Base-by-base conservation (phyloP, 1,140 invertebrate species). In the Liolophura sinensis region DNA sequence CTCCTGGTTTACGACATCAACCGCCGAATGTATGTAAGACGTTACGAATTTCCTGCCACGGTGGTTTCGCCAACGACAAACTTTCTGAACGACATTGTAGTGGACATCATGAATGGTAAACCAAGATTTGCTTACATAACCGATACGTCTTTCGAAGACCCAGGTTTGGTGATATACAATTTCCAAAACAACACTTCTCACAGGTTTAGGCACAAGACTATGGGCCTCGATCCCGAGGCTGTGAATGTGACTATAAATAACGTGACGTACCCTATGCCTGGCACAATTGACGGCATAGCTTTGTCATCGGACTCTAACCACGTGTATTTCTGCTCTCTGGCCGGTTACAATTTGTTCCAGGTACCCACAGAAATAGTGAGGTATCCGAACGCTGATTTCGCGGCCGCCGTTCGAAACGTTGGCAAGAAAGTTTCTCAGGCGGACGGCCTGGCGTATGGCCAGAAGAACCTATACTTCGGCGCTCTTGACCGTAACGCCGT, bases 21-120 rank as follows among this genome's bases (percentile, higher is more conserved):
- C n/a, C 64, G 52, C 15, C 62, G 65, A 16, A 20, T 51, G 12
- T 46, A 68, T n/a, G 50, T 73, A 1, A 11, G 49, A 1, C 58
- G 27, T 0, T 72, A 72, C 54, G 58, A 25, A 15, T 71, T 77
- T 54, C 72, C 72, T 0, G 50, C 59, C 4, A 57, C 58, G 16
- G 67, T 77, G 24, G 75, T 72, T 14, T 70, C 68, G 1, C 56
- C 54, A 6, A 61, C 18, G 15, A 52, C 65, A 0, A 72, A 69
- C 31, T 73, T 73, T 48, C 46, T 77, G 58, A 77, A 77, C 55
- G 75, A 77, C 55, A 71, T 77, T 54, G 73, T 77, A 18, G 18
- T 77, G 14, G 72, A 77, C 50, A 73, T 73, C 57, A 60, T 68
- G 0, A 40, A 72, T 58, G 73, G 73, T 7, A 27, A 59, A 20